Percentiles rank a stretch among this genome's conserved stretches.
phyloP scores from a whole-genome alignment of 2,888 invertebrate species.

The Andrena marginata region DNA sequence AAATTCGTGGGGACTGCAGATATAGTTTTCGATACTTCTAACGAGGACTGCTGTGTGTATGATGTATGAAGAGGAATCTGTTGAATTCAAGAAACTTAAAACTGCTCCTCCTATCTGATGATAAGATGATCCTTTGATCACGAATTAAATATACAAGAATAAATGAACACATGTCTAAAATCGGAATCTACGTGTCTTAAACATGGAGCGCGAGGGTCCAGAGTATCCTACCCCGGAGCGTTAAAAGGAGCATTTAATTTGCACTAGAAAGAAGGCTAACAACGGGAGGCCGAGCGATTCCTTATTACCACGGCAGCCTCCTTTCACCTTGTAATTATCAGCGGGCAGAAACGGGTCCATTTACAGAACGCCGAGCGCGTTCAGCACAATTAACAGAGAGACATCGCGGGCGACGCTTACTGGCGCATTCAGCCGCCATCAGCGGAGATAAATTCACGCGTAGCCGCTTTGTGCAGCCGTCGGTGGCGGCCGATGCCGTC shows the following conservation, averaged over 20 bases:
- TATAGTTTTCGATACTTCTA: too few relatives aligned
- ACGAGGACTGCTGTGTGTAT: too few relatives aligned
- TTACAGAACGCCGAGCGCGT: constrained; percentile 37
- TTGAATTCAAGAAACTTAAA: too few relatives aligned
- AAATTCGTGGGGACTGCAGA: too few relatives aligned
- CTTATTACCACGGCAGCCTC: constrained; percentile 41
- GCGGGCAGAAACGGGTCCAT: constrained; percentile 57
- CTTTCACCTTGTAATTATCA: constrained; percentile 57
- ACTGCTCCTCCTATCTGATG: too few relatives aligned
- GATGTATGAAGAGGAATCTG: too few relatives aligned
- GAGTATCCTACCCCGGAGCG: neutral
- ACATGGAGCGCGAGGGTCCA: neutral
- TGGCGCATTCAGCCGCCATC: constrained; percentile 54
- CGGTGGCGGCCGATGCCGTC: constrained; percentile 43
- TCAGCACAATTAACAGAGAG: constrained; percentile 58
- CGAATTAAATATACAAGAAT: too few relatives aligned
- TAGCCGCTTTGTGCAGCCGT: constrained; percentile 49
- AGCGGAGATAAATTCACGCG: constrained; percentile 64
- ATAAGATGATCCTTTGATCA: neutral
- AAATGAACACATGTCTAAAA: neutral
- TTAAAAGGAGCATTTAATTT: constrained; percentile 27
- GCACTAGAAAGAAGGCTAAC: constrained; percentile 19
- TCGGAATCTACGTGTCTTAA: neutral
- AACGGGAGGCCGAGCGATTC: constrained; percentile 33
- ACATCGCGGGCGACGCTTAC: constrained; percentile 39